Conservation (phyloP, 2,888 invertebrate species). For the Ophonus ardosiacus region DNA sequence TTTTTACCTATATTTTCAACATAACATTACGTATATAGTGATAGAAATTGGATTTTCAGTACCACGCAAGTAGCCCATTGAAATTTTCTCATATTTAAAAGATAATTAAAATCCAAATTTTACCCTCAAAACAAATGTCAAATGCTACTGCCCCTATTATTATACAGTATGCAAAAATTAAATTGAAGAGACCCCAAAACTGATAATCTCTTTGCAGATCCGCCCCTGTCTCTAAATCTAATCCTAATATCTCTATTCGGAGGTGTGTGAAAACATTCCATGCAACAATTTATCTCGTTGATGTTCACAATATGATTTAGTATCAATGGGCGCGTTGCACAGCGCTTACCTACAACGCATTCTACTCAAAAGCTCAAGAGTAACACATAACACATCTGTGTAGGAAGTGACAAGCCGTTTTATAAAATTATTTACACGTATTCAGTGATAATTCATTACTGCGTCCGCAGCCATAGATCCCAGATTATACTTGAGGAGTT, state of each 20-base stretch:
- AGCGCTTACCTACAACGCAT: neutral
- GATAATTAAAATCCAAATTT: too few relatives aligned
- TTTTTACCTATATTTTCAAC: too few relatives aligned
- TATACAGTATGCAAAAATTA: too few relatives aligned
- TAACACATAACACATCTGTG: conserved; percentile 45
- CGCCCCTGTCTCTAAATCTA: neutral
- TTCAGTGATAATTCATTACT: conserved; percentile 57
- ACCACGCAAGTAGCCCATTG: too few relatives aligned
- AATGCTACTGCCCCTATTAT: too few relatives aligned
- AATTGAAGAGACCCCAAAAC: too few relatives aligned
- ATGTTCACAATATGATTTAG: conserved; percentile 40
- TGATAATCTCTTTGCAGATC: too few relatives aligned
- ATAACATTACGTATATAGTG: too few relatives aligned
- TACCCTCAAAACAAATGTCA: too few relatives aligned
- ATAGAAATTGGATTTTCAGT: too few relatives aligned
- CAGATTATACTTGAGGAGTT: conserved; percentile 47
- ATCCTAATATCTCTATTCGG: conserved; percentile 30
- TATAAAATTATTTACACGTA: conserved; percentile 58
- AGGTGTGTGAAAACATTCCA: conserved; percentile 28
- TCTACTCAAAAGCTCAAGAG: conserved; percentile 19
- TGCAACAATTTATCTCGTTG: conserved; percentile 7
- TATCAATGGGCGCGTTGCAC: conserved; percentile 2
- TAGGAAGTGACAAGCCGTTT: conserved; percentile 54
- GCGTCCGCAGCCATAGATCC: conserved; percentile 42
- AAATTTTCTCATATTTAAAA: too few relatives aligned